Evolutionary conservation across 2,113 vertebrate genomes (phyloP), one percentile per base, ranked within the genome.

Genomic region (Caracal caracal): DNA sequence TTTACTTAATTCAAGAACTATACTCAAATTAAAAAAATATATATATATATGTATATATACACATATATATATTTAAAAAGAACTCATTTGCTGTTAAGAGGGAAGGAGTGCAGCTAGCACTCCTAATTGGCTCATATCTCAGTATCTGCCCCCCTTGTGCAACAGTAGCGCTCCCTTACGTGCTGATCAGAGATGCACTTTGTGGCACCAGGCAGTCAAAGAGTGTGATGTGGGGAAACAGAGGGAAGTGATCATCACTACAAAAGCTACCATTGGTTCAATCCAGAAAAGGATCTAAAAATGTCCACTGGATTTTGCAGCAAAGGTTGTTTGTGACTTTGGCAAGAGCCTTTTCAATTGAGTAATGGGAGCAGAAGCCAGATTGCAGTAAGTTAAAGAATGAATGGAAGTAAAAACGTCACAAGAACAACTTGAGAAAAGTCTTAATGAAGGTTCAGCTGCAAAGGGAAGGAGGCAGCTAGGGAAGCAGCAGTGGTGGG

Each of bases 311-410:
- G 37, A 65, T 96, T 96, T 96, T 71, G 28, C 75, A 97, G 95
- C 68, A 37, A 75, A 88, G 12, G 28, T 51, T 94, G 17, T 51
- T 26, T 71, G 53, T 70, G 51, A 79, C 78, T 96, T 96, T 93
- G 85, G 93, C 65, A 96, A 95, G 78, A 97, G 33, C 5, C 17
- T 81, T 93, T 95, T 76, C 75, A 79, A 0, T 90, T 97, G 96
- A 56, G 63, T 65, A 95, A 96, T 12, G 10, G 75, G 70, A 65
- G 6, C 65, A 95, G 80, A 95, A 90, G 94, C 71, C 79, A 30
- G 40, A 68, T 10, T 59, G 17, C 83, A 89, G 66, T 78, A 76
- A 93, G 47, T 40, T 49, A n/a, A 91, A 80, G 82, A 91, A 9
- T 93, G 53, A 94, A 63, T 56, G 49, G 20, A 75, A 49, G 8